These are phyloP conservation scores for Limanda limanda DNA, from an alignment of 2,113 vertebrate species.

Conservation along the genomic window DNA sequence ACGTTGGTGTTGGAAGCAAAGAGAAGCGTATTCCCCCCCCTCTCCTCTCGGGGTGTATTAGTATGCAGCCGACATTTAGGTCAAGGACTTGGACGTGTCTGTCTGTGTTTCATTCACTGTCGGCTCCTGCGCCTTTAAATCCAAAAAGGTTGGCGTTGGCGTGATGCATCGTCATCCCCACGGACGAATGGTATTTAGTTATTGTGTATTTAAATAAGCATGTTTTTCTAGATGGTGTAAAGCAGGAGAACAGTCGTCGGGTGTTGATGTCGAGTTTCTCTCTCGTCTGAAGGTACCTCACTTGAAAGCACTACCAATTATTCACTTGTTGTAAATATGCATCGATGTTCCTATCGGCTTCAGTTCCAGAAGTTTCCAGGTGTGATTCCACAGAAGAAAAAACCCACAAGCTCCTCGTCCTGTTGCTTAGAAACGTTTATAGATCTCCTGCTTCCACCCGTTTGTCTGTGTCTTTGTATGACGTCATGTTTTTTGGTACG, in stretches of 20 bases:
- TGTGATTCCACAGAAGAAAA: constrained; percentile 33
- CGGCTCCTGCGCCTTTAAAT: constrained; percentile 42
- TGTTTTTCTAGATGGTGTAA: background rate
- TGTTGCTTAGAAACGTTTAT: background rate
- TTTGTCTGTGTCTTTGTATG: constrained; percentile 18
- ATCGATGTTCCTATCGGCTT: constrained; percentile 40
- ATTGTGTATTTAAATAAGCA: background rate
- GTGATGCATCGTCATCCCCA: constrained; percentile 42
- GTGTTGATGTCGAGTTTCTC: background rate
- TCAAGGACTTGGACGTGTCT: constrained; percentile 50
- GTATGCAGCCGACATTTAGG: constrained; percentile 58
- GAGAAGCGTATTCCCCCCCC: constrained; percentile 15
- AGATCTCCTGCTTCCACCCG: constrained; percentile 18
- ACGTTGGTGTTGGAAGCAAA: constrained; percentile 7
- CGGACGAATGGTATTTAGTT: constrained; percentile 3
- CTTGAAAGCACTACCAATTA: constrained; percentile 53
- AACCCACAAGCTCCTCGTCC: constrained; percentile 1
- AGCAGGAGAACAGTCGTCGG: too few species aligned
- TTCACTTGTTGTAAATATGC: constrained; percentile 64
- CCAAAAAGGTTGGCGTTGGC: constrained; percentile 32
- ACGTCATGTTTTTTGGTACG: constrained; percentile 66
- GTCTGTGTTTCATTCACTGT: constrained; percentile 40
- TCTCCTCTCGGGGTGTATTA: constrained; percentile 21
- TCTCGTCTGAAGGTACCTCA: constrained; percentile 56
- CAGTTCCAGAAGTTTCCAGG: constrained; percentile 37